Percentiles rank a stretch among this genome's conserved stretches.
These are phyloP conservation scores for Cecidostiba fungosa DNA, from an alignment of 2,888 invertebrate genomes.

Conservation along the genomic window DNA sequence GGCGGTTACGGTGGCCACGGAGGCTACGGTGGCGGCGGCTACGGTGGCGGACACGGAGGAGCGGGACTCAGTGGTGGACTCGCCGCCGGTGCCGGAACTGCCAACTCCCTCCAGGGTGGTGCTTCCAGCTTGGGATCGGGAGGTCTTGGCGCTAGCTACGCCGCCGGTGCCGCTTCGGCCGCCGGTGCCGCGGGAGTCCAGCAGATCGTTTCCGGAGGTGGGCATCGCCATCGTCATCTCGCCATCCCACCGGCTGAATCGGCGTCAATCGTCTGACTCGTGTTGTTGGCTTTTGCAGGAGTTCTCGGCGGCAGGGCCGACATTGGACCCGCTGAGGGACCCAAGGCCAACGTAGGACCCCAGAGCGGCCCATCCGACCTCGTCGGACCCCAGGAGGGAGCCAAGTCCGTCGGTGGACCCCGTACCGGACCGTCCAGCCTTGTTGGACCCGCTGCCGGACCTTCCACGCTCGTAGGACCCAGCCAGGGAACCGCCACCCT, in stretches of 20 bases:
- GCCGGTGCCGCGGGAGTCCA: constrained; percentile 79
- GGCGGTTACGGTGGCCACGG: constrained; percentile 73
- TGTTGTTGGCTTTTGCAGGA: constrained; percentile 67
- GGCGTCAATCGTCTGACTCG: too few relatives aligned
- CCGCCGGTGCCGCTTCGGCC: constrained; percentile 78
- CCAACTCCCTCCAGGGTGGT: constrained; percentile 78
- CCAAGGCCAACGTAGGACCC: constrained; percentile 80
- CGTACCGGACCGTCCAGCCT: constrained; percentile 78
- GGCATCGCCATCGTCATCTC: constrained; percentile 58
- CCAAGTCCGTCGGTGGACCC: constrained; percentile 78
- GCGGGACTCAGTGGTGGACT: constrained; percentile 78
- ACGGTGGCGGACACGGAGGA: constrained; percentile 69
- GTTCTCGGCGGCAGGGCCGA: constrained; percentile 78
- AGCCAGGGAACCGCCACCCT: constrained; percentile 78
- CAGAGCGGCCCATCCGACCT: constrained; percentile 78
- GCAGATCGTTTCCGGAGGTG: constrained; percentile 79
- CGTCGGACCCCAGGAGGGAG: constrained; percentile 79
- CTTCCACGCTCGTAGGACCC: constrained; percentile 78
- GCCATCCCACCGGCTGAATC: not conserved
- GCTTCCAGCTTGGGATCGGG: constrained; percentile 79
- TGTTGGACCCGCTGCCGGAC: constrained; percentile 78
- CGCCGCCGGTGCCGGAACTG: constrained; percentile 78
- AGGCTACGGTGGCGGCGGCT: constrained; percentile 68
- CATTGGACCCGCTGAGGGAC: constrained; percentile 80
- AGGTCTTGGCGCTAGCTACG: constrained; percentile 79